Percentiles rank a stretch among this genome's conserved stretches.
These are phyloP conservation scores for Falco cherrug DNA, from an alignment of 2,797 vertebrate species.

Conservation along the genomic window DNA sequence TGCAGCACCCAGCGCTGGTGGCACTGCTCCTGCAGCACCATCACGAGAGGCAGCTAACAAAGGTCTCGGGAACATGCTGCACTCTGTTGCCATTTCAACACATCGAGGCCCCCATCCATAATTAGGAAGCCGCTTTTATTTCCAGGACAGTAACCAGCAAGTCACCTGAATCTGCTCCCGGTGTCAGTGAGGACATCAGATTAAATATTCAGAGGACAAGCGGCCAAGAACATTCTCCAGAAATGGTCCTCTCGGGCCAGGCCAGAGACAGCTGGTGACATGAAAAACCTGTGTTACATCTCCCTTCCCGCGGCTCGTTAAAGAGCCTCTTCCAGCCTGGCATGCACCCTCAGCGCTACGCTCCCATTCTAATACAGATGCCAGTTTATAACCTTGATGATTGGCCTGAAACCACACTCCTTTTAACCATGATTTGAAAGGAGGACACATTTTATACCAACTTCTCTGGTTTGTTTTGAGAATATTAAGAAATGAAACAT, in stretches of 20 bases:
- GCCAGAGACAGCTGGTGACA: not conserved
- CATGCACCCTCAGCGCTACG: not conserved
- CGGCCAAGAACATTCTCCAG: constrained; percentile 25
- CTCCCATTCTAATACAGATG: not conserved
- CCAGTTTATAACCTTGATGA: not conserved
- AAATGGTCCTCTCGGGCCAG: not conserved
- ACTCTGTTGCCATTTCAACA: not conserved
- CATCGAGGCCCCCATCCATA: not conserved
- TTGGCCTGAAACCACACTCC: not conserved
- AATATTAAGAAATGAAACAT: constrained; percentile 59
- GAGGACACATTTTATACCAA: constrained; percentile 22
- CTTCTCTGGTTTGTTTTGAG: constrained; percentile 37
- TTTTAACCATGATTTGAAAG: not conserved
- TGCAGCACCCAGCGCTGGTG: rapidly evolving
- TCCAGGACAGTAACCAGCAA: not conserved
- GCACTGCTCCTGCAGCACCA: rapidly evolving
- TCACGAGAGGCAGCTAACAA: rapidly evolving
- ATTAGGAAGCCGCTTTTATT: not conserved
- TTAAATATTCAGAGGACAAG: not conserved
- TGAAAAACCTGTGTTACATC: not conserved
- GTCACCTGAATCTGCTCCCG: not conserved
- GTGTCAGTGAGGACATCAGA: not conserved
- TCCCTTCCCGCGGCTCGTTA: not conserved
- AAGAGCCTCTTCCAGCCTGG: not conserved
- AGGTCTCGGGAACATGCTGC: rapidly evolving